phyloP scores from a whole-genome alignment of 1,140 invertebrate species.

The Physella acuta region DNA sequence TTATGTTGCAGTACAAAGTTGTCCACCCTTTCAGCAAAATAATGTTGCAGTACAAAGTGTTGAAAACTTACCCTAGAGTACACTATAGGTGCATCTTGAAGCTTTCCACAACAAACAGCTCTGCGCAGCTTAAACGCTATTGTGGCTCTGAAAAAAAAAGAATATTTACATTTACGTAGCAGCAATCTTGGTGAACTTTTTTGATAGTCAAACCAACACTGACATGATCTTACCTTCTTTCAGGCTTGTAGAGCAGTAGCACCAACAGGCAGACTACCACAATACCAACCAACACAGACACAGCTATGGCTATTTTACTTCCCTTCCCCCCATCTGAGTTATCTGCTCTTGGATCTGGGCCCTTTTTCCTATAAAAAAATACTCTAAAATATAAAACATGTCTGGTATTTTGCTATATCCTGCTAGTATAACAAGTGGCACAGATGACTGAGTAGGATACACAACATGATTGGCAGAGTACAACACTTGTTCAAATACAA shows the following conservation, averaged over 20 bases:
- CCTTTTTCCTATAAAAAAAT: neutral
- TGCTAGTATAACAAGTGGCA: neutral
- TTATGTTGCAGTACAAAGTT: no score
- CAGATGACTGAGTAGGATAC: no score
- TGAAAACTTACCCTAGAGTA: conserved; percentile 23
- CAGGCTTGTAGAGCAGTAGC: conserved; percentile 45
- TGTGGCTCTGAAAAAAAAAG: conserved; percentile 11
- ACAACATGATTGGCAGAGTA: no score
- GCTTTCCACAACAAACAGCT: conserved; percentile 13
- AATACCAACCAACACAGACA: conserved; percentile 37
- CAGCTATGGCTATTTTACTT: conserved; percentile 34
- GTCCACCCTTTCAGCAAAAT: no score
- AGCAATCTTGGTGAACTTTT: neutral
- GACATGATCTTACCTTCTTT: conserved; percentile 40
- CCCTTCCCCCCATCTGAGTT: conserved; percentile 15
- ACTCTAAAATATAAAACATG: neutral
- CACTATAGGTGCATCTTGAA: conserved; percentile 12
- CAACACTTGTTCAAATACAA: no score
- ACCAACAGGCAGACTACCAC: conserved; percentile 43
- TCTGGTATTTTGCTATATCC: neutral
- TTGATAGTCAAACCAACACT: neutral
- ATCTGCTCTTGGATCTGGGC: neutral
- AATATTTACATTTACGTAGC: neutral
- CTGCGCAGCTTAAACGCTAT: conserved; percentile 12
- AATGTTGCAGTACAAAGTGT: neutral